Evolutionary conservation across 2,113 vertebrate species (phyloP).

Genomic region (Callocephalon fimbriatum): DNA sequence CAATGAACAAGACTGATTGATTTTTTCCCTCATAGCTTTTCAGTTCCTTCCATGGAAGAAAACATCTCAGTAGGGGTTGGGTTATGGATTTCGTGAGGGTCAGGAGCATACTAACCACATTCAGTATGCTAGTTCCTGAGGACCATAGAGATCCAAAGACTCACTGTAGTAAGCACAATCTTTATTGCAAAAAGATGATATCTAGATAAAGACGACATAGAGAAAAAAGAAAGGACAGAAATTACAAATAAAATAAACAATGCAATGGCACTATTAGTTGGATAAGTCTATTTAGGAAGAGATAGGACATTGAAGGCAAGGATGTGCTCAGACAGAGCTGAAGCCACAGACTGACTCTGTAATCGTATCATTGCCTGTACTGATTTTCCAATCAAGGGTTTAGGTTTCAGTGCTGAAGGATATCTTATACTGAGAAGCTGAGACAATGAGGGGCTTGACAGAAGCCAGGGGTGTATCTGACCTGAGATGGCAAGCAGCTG

Average conservation of each 20-base stretch:
- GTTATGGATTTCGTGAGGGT: background rate
- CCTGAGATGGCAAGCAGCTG: background rate
- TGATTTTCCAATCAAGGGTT: background rate
- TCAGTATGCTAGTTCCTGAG: background rate
- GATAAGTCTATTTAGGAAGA: background rate
- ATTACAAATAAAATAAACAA: background rate
- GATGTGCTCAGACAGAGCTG: background rate
- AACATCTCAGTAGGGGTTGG: background rate
- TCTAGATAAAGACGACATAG: background rate
- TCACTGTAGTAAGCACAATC: background rate
- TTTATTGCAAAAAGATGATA: background rate
- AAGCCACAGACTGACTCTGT: background rate
- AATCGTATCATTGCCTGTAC: background rate
- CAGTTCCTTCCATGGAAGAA: background rate
- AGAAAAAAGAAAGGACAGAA: background rate
- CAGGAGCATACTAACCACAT: accelerated
- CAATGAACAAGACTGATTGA: background rate
- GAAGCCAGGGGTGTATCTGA: background rate
- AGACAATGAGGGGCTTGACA: background rate
- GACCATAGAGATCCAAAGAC: background rate
- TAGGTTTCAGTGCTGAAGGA: background rate
- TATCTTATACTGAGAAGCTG: background rate
- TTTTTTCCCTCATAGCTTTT: background rate
- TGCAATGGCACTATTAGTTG: background rate
- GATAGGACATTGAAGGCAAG: background rate